Evolutionary conservation across 2,113 vertebrate species (phyloP).

Genomic region (Ophiodon elongatus): DNA sequence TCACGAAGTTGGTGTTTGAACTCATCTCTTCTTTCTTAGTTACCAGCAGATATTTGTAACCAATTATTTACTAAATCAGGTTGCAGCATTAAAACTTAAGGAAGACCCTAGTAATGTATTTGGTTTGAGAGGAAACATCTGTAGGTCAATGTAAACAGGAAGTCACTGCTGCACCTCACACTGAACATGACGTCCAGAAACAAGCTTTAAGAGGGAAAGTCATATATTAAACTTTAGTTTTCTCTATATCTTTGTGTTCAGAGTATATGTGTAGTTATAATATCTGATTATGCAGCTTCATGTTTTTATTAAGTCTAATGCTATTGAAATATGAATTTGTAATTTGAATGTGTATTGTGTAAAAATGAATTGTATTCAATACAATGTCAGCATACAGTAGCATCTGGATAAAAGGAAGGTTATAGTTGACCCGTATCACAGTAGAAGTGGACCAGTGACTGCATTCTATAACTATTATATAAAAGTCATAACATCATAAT

Average conservation of each 20-base stretch:
- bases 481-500: not conserved
- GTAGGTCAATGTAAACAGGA: constrained; percentile 25
- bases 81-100: not conserved
- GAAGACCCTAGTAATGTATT: not conserved
- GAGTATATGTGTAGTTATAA: not conserved
- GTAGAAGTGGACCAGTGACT: too few species aligned
- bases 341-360: not conserved
- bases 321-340: not conserved
- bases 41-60: not conserved
- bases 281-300: not conserved
- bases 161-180: not conserved
- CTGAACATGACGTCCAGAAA: not conserved
- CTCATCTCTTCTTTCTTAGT: not conserved
- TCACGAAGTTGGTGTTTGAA: not conserved
- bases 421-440: not conserved
- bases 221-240: not conserved
- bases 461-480: not conserved
- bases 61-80: not conserved
- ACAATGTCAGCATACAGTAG: not conserved
- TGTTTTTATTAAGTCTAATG: not conserved
- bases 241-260: not conserved
- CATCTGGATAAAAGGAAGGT: not conserved
- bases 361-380: not conserved
- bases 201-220: not conserved
- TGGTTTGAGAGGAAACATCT: not conserved